phyloP scores from a whole-genome alignment of 2,888 invertebrate genomes.

The Gari tellinella region DNA sequence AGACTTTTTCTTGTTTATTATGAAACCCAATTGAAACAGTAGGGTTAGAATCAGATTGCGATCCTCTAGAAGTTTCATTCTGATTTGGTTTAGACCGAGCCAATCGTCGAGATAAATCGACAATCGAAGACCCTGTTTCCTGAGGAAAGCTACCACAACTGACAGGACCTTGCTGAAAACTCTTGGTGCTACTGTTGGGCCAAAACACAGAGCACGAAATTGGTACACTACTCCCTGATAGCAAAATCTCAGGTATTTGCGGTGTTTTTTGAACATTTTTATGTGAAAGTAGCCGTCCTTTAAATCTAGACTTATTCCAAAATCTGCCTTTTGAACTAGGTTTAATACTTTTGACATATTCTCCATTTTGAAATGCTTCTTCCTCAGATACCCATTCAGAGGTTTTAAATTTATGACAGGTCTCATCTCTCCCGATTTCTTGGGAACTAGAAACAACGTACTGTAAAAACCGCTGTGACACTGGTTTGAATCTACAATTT shows the following conservation, averaged over 20 bases:
- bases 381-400: conserved; percentile 44
- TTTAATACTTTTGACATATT: conserved; percentile 43
- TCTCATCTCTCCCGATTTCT: conserved; percentile 36
- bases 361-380: conserved; percentile 46
- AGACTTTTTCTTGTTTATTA: conserved; percentile 47
- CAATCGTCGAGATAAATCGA: conserved; percentile 37
- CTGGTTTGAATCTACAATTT: too few species aligned
- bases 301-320: conserved; percentile 42
- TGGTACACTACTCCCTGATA: conserved; percentile 37
- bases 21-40: conserved; percentile 47
- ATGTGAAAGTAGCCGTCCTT: conserved; percentile 49
- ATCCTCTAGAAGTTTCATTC: not conserved
- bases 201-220: conserved; percentile 39
- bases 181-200: conserved; percentile 28
- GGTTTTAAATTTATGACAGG: conserved; percentile 39
- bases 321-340: conserved; percentile 39
- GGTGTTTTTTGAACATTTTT: conserved; percentile 31
- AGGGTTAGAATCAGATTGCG: conserved; percentile 22
- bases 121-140: conserved; percentile 19
- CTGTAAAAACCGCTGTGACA: too few species aligned
- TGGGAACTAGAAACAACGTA: conserved; percentile 41
- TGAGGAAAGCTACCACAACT: conserved; percentile 34
- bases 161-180: conserved; percentile 33
- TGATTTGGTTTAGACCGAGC: conserved; percentile 27
- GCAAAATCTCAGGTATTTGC: conserved; percentile 36